A percentile compares a stretch with the other conserved stretches of the same genome.
Conservation (phyloP, 2,113 vertebrate species). For the Phyllopteryx taeniolatus region DNA sequence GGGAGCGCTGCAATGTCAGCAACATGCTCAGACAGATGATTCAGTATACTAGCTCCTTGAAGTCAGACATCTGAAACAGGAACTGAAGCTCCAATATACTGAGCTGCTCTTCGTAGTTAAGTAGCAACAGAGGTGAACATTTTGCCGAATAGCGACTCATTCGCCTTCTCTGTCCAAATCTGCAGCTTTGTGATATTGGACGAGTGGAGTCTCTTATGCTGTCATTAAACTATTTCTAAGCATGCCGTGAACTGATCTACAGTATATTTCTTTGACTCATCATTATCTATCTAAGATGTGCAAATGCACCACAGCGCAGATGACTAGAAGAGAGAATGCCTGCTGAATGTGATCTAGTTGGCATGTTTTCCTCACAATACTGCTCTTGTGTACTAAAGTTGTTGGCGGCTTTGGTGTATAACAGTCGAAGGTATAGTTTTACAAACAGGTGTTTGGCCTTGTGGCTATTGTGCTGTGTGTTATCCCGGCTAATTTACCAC, state of each 20-base stretch:
- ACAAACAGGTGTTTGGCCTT: background rate
- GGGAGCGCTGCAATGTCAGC: conserved; percentile 9
- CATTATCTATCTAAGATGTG: conserved; percentile 35
- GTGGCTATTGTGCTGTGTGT: background rate
- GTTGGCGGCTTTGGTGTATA: background rate
- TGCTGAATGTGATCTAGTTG: conserved; percentile 18
- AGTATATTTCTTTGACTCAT: conserved; percentile 28
- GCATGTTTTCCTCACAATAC: conserved; percentile 17
- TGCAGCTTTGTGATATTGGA: conserved; percentile 30
- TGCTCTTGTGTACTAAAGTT: conserved; percentile 19
- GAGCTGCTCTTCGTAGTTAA: background rate
- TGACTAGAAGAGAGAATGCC: background rate
- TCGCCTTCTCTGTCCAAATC: conserved; percentile 10
- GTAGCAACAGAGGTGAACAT: background rate
- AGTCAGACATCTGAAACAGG: conserved; percentile 9
- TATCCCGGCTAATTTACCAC: background rate
- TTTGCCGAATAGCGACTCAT: conserved; percentile 17
- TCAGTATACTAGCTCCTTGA: conserved; percentile 2
- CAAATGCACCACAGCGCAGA: conserved; percentile 23
- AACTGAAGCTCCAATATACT: background rate
- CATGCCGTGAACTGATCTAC: conserved; percentile 6
- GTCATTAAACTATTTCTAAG: conserved; percentile 40
- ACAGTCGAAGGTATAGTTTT: background rate
- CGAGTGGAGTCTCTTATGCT: conserved; percentile 25
- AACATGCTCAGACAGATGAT: conserved; percentile 11